Evolutionary conservation across 2,888 invertebrate species (phyloP).

Genomic region (Drosophila glabriapex): DNA sequence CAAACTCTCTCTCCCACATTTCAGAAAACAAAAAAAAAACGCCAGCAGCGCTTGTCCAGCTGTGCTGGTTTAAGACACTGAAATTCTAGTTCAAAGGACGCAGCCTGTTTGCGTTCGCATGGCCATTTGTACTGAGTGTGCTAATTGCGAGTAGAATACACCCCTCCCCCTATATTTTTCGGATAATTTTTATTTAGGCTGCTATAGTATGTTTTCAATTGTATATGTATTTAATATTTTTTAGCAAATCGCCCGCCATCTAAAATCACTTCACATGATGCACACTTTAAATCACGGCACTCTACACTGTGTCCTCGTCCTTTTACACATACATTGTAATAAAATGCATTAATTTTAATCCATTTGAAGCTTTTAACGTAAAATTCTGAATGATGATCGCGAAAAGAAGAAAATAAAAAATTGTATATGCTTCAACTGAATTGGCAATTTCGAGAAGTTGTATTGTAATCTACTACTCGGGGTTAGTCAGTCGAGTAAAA

Average conservation of each 20-base stretch:
- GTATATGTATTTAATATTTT: slow-evolving; percentile 29
- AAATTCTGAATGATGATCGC: slow-evolving; percentile 14
- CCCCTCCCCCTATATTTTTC: slow-evolving; percentile 7
- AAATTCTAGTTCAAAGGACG: slow-evolving; percentile 5
- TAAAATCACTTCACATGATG: slow-evolving; percentile 7
- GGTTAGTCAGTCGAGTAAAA: neutral
- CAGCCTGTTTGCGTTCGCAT: slow-evolving; percentile 53
- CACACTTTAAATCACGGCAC: slow-evolving; percentile 15
- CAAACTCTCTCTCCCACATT: neutral
- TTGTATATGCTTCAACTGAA: neutral
- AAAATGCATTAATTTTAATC: neutral
- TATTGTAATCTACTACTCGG: neutral
- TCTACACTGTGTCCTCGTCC: slow-evolving; percentile 25
- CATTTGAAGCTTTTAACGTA: neutral
- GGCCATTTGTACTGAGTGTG: slow-evolving; percentile 46
- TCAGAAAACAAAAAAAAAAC: neutral
- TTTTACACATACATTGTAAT: slow-evolving; percentile 13
- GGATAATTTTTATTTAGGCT: slow-evolving; percentile 54
- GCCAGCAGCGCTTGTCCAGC: slow-evolving; percentile 9
- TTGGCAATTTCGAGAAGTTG: neutral
- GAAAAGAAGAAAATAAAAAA: neutral
- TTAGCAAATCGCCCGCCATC: slow-evolving; percentile 12
- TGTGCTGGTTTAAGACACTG: slow-evolving; percentile 33
- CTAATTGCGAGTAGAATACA: slow-evolving; percentile 9
- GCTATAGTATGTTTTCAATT: slow-evolving; percentile 59